A percentile compares a stretch with the other conserved stretches of the same genome.
Conservation (phyloP, 35 echinoderm and acorn worm genomes). For the Ophioderma brevispina region DNA sequence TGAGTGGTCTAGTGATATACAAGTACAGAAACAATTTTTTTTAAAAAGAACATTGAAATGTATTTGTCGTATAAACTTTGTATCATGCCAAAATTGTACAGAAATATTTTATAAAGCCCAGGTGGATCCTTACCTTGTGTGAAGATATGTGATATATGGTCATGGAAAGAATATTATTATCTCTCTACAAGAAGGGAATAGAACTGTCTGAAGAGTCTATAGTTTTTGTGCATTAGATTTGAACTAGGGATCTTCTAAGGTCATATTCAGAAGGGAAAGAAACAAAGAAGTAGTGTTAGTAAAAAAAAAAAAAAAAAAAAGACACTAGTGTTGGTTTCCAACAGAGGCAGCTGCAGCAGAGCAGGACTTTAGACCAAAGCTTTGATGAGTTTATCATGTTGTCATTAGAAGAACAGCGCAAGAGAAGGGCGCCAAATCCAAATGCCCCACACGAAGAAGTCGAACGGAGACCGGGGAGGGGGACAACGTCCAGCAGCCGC, state of each 20-base stretch:
- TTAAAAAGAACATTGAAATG: neutral
- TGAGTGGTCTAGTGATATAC: neutral
- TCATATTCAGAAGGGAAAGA: no score
- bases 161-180: neutral
- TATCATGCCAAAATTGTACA: slow-evolving; percentile 13
- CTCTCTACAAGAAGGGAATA: neutral
- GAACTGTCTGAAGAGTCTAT: no score
- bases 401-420: slow-evolving; percentile 84
- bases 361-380: slow-evolving; percentile 80
- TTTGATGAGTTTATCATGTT: slow-evolving; percentile 90
- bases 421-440: slow-evolving; percentile 56
- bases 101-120: slow-evolving; percentile 10
- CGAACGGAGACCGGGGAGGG: slow-evolving; percentile 50
- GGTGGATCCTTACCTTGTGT: neutral
- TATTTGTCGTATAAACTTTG: neutral
- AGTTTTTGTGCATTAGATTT: no score
- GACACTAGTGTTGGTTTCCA: slow-evolving; percentile 38
- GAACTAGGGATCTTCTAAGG: no score
- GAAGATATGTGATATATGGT: neutral
- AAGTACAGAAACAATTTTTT: neutral
- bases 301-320: no score
- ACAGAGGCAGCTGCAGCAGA: slow-evolving; percentile 7
- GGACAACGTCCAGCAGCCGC: slow-evolving; percentile 19
- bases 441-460: slow-evolving; percentile 55
- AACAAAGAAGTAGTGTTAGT: no score